Base-by-base conservation (phyloP, 1,140 invertebrate species). In the Aleiodes sp. region DNA sequence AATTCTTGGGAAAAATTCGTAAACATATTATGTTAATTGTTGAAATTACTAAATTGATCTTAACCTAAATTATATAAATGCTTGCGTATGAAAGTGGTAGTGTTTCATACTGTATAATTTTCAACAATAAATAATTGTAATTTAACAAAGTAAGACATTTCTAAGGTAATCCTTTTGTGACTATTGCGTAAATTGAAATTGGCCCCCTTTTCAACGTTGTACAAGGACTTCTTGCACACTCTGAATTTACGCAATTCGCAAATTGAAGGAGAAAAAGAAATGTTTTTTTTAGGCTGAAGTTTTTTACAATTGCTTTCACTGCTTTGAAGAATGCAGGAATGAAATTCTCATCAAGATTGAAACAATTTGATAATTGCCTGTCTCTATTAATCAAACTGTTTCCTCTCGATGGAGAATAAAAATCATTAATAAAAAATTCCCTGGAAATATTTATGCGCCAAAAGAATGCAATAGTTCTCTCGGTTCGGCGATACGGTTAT, bases 221-320 rank as follows among this genome's bases (percentile, higher is more conserved):
- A 65, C 43, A 65, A 65, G 43, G 43, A 65, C 26, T 65, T 65
- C n/a, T 65, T 65, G 64, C 43, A 33, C 64, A 57, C 43, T n/a
- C n/a, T 65, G 64, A 31, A 46, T 65, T 65, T 65, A 52, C 43
- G 64, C 46, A 63, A 63, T n/a, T 37, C 28, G 16, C 43, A 46
- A 21, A 56, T 7, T 6, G 7, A 39, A 37, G 21, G 21, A 63
- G 26, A 63, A 65, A 65, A 35, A 33, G 14, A 31, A n/a, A 19
- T 52, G 35, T 35, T 41, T 14, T 29, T 31, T 33, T 56, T 31
- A 31, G n/a, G 21, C 9, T 14, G 26, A n/a, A n/a, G n/a, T n/a
- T n/a, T n/a, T n/a, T 52, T 8, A 16, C 16, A 24, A 52, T 21
- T 52, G 21, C 46, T 52, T 52, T 52, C 46, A 52, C 46, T 21